Conservation (phyloP, 53 echinoderm and acorn worm species). For the Paracentrotus lividus region DNA sequence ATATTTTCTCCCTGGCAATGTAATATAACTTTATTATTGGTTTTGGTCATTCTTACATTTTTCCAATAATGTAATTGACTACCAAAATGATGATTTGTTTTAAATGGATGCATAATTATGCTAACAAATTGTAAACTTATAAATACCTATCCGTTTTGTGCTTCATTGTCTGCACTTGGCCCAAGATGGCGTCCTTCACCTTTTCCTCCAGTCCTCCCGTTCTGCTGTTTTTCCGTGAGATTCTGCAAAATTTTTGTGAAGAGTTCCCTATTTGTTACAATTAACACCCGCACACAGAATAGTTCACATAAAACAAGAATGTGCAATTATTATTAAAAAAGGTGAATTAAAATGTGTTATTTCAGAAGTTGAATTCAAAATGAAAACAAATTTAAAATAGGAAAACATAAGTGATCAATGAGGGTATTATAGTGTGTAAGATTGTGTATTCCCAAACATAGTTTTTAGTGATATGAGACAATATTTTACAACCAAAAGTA, state of each 20-base stretch:
- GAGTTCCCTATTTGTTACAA: slow-evolving; percentile 33
- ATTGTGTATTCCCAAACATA: background rate
- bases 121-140: too few relatives aligned
- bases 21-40: too few relatives aligned
- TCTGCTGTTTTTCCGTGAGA: slow-evolving; percentile 33
- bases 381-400: background rate
- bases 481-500: background rate
- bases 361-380: background rate
- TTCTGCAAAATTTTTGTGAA: slow-evolving; percentile 59
- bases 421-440: background rate
- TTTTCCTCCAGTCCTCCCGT: slow-evolving; percentile 80
- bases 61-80: too few relatives aligned
- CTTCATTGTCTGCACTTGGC: slow-evolving; percentile 64
- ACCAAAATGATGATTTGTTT: too few relatives aligned
- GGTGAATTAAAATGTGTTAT: background rate
- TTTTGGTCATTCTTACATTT: too few relatives aligned
- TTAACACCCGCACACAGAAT: background rate
- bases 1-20: background rate
- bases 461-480: background rate
- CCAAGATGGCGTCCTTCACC: slow-evolving; percentile 84
- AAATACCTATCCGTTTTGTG: slow-evolving; percentile 78
- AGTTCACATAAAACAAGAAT: background rate
- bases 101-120: too few relatives aligned
- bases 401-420: background rate
- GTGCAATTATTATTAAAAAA: background rate